Evolutionary conservation across 2,888 invertebrate species (phyloP).

Genomic region (Parascotia fuliginaria): DNA sequence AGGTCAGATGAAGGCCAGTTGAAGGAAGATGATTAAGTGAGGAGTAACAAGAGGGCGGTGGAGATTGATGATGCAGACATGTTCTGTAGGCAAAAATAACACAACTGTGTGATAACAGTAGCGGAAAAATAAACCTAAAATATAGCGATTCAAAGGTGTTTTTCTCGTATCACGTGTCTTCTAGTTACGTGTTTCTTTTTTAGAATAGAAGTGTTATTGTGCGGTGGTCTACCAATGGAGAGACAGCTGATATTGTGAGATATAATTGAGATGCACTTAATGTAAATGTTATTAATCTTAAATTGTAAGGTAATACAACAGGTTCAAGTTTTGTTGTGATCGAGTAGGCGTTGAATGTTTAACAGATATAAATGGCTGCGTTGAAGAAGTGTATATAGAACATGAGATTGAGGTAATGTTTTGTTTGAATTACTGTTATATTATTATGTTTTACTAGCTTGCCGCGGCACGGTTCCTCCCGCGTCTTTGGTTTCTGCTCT

Average conservation of each 20-base stretch:
- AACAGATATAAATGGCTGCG: neutral
- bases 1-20: slow-evolving; percentile 35
- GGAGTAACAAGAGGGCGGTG: slow-evolving; percentile 22
- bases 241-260: slow-evolving; percentile 2
- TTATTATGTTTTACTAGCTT: too few species aligned
- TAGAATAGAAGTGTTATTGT: slow-evolving; percentile 39
- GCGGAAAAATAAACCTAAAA: too few species aligned
- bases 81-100: too few species aligned
- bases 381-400: too few species aligned
- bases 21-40: slow-evolving; percentile 40
- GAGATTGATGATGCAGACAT: slow-evolving; percentile 41
- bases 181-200: too few species aligned
- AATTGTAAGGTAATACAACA: neutral
- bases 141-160: too few species aligned
- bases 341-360: neutral
- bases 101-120: too few species aligned
- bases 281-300: slow-evolving; percentile 10
- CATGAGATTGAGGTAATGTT: too few species aligned
- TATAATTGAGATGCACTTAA: slow-evolving; percentile 12
- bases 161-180: too few species aligned
- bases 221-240: slow-evolving; percentile 19
- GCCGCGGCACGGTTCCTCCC: too few species aligned
- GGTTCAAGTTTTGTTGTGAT: neutral
- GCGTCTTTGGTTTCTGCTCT: too few species aligned
- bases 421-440: too few species aligned